Evolutionary conservation across 2,113 vertebrate genomes (phyloP), one percentile per base, ranked within the genome.

Genomic region (Nibea albiflora): DNA sequence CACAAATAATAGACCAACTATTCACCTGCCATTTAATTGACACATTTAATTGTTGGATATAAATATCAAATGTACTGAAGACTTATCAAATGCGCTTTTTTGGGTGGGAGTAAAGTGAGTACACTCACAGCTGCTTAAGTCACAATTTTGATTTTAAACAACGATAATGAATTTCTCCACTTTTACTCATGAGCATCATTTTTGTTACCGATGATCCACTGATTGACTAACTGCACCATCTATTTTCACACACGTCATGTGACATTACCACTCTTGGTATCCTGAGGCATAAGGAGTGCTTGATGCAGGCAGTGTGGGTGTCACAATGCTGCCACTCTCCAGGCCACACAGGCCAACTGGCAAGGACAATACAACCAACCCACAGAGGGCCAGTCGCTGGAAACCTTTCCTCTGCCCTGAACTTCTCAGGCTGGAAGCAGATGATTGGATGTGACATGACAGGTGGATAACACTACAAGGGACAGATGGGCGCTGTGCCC

Each of bases 401-500:
- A 87, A 71, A 65, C 64, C 63, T 73, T 78, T 44, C 47, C 42
- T n/a, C 63, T 8, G 24, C 42, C 17, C 67, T 50, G 31, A 83
- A 62, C 78, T 16, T 80, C 73, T 90, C 73, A 49, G 63, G 80
- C 78, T 47, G 20, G 16, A 42, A 63, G 47, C 63, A 42, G 44
- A 54, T 89, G 85, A 90, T 83, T 44, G 3, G 42, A 81, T 16
- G 49, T 70, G 78, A 61, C 78, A 17, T 46, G 75, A 76, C 78
- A 84, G 71, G 86, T 79, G 76, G 71, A 50, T 76, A 63, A 61
- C 44, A 11, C 80, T 68, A 8, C 44, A 39, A 57, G 76, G 63
- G 85, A 82, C 73, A 74, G 86, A 73, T 82, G 72, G 74, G 75
- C 20, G 58, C 73, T 70, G 62, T 46, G 53, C 46, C 85, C 73